Evolutionary conservation across 2,797 vertebrate genomes (phyloP).

Genomic region (Coregonus sp.): DNA sequence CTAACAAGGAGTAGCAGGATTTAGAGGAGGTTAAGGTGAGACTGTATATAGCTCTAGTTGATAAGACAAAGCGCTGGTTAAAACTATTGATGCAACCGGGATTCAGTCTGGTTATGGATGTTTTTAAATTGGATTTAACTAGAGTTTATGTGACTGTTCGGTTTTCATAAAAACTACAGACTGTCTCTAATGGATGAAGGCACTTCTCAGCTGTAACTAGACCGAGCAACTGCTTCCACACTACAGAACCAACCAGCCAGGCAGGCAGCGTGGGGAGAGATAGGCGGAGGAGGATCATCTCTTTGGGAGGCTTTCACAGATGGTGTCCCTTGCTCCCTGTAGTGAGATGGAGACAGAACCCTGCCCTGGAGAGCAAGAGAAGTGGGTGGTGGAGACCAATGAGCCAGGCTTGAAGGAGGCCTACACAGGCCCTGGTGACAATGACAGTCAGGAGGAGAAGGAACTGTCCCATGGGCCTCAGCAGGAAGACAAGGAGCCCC

Average conservation of each 20-base stretch:
- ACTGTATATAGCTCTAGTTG: constrained; percentile 8
- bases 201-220: constrained; percentile 31
- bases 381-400: constrained; percentile 14
- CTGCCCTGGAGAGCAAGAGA: constrained; percentile 44
- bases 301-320: constrained; percentile 53
- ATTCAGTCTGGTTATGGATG: constrained; percentile 46
- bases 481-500: constrained; percentile 31
- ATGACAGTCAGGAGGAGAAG: constrained; percentile 18
- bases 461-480: constrained; percentile 31
- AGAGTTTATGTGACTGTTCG: constrained; percentile 34
- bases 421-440: constrained; percentile 23
- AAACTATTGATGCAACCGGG: constrained; percentile 31
- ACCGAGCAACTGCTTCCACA: constrained; percentile 7
- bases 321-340: constrained; percentile 54
- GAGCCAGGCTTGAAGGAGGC: constrained; percentile 18
- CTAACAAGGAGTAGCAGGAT: constrained; percentile 27
- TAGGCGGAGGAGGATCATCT: constrained; percentile 46
- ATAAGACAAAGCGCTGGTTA: not conserved
- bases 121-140: constrained; percentile 51
- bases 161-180: constrained; percentile 49
- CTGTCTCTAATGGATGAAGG: constrained; percentile 39
- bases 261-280: constrained; percentile 33
- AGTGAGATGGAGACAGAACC: constrained; percentile 69
- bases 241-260: constrained; percentile 11
- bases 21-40: constrained; percentile 47